Conservation (phyloP, 2,113 vertebrate species). For the Plectropomus leopardus region DNA sequence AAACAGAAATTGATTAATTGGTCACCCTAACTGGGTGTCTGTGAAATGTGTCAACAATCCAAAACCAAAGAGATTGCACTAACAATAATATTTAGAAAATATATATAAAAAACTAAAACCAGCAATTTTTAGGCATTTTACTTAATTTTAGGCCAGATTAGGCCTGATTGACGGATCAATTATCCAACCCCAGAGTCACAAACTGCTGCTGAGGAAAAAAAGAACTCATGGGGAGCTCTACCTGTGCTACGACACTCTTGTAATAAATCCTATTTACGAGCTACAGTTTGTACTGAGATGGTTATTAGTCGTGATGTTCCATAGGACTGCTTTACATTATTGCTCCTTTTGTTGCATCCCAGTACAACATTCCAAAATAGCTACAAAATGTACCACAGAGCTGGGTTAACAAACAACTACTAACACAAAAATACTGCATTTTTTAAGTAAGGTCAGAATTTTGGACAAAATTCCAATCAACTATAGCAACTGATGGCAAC, state of each 20-base stretch:
- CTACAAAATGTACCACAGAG: not conserved
- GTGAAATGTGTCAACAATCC: conserved; percentile 10
- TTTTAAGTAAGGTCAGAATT: no score
- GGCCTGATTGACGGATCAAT: no score
- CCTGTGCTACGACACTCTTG: no score
- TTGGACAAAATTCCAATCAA: not conserved
- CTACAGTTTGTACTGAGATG: not conserved
- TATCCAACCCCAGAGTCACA: no score
- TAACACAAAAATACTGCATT: no score
- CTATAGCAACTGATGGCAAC: no score
- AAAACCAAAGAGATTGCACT: conserved; percentile 6
- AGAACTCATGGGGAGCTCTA: no score
- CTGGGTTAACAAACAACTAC: not conserved
- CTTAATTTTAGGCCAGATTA: no score
- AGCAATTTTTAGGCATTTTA: not conserved
- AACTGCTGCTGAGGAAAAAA: no score
- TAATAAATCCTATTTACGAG: not conserved
- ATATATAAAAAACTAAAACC: not conserved
- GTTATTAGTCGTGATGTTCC: not conserved
- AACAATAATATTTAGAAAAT: not conserved
- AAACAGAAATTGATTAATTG: not conserved
- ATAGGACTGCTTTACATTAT: not conserved
- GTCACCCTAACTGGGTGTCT: conserved; percentile 2
- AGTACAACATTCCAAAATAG: not conserved
- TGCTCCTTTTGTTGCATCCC: not conserved